Conservation (phyloP, 37 sponge, comb jelly and placozoan genomes). For the Beroe ovata region DNA sequence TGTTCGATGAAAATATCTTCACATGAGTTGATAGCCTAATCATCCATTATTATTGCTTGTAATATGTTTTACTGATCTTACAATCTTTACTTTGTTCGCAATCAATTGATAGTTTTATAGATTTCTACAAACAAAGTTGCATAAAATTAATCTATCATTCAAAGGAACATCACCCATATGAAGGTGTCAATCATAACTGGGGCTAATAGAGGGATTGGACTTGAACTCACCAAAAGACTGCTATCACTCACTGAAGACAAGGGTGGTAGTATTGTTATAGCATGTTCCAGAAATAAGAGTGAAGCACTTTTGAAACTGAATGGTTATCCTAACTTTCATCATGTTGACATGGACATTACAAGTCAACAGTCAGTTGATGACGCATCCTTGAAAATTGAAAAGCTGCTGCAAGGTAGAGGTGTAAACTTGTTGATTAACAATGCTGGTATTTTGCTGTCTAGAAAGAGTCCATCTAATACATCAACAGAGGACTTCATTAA, state of each 20-base stretch:
- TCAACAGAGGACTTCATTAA: background rate
- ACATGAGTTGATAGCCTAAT: too few species aligned
- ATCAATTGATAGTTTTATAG: too few species aligned
- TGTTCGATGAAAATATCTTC: too few species aligned
- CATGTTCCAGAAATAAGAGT: background rate
- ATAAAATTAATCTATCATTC: too few species aligned
- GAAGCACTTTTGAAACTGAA: background rate
- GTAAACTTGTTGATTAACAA: constrained; percentile 51
- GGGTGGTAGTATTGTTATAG: background rate
- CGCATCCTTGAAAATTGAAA: background rate
- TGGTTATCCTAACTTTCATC: constrained; percentile 1
- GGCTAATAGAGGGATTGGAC: constrained; percentile 46
- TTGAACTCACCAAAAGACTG: constrained; percentile 4
- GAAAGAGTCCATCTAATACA: background rate
- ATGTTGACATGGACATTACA: constrained; percentile 11
- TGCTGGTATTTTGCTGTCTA: background rate
- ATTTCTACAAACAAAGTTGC: too few species aligned
- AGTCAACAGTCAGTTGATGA: background rate
- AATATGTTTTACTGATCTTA: too few species aligned
- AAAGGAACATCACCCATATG: too few species aligned
- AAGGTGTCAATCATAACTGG: constrained; percentile 31
- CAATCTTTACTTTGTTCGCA: too few species aligned
- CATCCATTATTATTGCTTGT: too few species aligned
- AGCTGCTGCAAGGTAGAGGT: background rate
- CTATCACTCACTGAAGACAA: background rate